Evolutionary conservation across 2,113 vertebrate genomes (phyloP), one percentile per base, ranked within the genome.

Genomic region (Pangasianodon hypophthalmus): DNA sequence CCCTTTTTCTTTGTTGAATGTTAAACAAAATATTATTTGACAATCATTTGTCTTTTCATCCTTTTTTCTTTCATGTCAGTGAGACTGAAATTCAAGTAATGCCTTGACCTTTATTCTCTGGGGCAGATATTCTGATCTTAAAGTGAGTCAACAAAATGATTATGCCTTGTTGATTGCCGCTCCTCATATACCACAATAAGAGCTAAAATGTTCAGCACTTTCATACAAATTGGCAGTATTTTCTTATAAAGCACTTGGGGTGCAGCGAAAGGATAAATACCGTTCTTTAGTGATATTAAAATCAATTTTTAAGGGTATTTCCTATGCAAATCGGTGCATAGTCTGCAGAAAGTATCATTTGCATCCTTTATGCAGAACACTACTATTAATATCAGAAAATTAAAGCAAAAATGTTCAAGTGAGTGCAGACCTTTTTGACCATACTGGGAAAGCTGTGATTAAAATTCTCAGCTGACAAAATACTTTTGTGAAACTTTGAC

Each of bases 301-400:
- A 86, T 84, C 75, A 41, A n/a, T 48, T 52, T 48, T 52, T 50
- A 52, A 84, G 73, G 83, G 21, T 81, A 86, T 67, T 86, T 86
- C 58, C 29, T 52, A 60, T 82, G 86, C 58, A 90, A 64, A 90
- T 52, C 77, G 67, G 29, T 50, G 32, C 13, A 21, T 73, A 87
- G 64, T 58, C 41, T 62, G 32, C 71, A 67, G 46, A 62, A 44
- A 50, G 62, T 41, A 89, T 77, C 8, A 84, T 91, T 87, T 91
- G 29, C 87, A 83, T 89, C 56, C 56, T 84, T 87, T 80, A 58
- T 41, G 19, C 52, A 71, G 52, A n/a, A 88, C 29, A 19, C 29
- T 24, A 71, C 81, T 52, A 84, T 90, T 84, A 87, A 87, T 90
- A 73, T 86, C 44, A 37, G 58, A 54, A 85, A 85, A 88, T 88